These are phyloP conservation scores for Microctonus hyperodae DNA, from an alignment of 2,888 invertebrate genomes.

Conservation along the genomic window DNA sequence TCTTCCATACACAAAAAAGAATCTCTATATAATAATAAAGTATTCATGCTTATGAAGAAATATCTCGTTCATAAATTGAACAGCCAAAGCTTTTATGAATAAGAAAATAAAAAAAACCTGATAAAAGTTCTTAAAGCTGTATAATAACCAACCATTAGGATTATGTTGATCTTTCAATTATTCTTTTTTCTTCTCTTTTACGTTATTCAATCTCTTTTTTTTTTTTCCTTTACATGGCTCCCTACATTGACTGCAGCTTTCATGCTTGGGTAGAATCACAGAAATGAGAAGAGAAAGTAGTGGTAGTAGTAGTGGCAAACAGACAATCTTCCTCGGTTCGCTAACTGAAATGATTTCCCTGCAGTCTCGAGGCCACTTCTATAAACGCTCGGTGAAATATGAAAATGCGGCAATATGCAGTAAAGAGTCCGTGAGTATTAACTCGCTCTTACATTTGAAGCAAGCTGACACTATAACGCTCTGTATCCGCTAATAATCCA, in stretches of 20 bases:
- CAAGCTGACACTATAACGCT: conserved; percentile 33
- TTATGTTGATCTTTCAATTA: background rate
- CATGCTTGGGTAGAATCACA: conserved; percentile 3
- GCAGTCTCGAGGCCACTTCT: conserved; percentile 30
- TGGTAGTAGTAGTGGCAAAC: background rate
- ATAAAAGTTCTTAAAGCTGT: too few species aligned
- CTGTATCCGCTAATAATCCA: conserved; percentile 39
- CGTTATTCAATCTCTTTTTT: background rate
- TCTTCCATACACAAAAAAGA: too few species aligned
- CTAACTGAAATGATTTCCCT: conserved; percentile 28
- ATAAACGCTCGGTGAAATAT: conserved; percentile 40
- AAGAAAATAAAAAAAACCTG: background rate
- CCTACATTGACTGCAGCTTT: background rate
- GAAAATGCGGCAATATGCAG: conserved; percentile 49
- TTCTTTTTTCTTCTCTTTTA: background rate
- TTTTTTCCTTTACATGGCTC: background rate
- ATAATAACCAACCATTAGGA: conserved; percentile 1
- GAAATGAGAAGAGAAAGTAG: background rate
- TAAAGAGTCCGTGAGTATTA: conserved; percentile 42
- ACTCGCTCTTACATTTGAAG: conserved; percentile 37
- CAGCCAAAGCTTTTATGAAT: background rate
- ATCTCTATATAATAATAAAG: too few species aligned
- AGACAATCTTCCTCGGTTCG: background rate
- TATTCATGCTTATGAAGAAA: too few species aligned
- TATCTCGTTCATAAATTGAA: background rate